A percentile compares a stretch with the other conserved stretches of the same genome.
Evolutionary conservation across 1,140 invertebrate species (phyloP).

Genomic region (Holcopasites calliopsidis): DNA sequence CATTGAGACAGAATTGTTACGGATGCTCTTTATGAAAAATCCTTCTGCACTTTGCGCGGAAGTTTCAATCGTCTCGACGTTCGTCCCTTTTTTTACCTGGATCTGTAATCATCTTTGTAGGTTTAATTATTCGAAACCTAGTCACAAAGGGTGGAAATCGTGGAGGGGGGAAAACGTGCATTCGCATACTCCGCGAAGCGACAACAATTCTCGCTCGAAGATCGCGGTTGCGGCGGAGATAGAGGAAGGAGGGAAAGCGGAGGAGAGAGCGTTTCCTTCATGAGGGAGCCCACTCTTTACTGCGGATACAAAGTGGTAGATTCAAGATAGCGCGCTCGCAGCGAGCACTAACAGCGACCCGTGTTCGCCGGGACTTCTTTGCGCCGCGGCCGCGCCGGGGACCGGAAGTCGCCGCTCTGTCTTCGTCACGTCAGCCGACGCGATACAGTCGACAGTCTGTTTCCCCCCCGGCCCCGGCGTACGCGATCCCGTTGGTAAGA

Average conservation of each 20-base stretch:
- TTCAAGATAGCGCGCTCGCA: slow-evolving; percentile 50
- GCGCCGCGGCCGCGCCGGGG: no score
- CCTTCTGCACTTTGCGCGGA: background rate
- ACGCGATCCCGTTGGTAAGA: background rate
- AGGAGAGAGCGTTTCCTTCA: slow-evolving; percentile 32
- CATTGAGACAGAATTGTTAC: no score
- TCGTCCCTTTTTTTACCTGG: background rate
- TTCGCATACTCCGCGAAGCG: slow-evolving; percentile 4
- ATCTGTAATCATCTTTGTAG: background rate
- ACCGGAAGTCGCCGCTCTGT: slow-evolving; percentile 40
- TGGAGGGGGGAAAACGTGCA: background rate
- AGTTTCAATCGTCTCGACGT: background rate
- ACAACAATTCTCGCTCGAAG: slow-evolving; percentile 10
- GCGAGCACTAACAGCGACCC: slow-evolving; percentile 8
- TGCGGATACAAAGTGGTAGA: slow-evolving; percentile 58
- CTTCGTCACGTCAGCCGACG: slow-evolving; percentile 56
- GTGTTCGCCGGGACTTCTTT: slow-evolving; percentile 27
- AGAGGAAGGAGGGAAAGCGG: background rate
- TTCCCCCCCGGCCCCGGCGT: background rate
- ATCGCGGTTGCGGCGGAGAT: background rate
- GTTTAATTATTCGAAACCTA: background rate
- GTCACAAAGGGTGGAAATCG: background rate
- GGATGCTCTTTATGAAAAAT: no score
- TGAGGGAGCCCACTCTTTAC: slow-evolving; percentile 47
- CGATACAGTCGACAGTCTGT: background rate